Evolutionary conservation across 2,113 vertebrate species (phyloP), one percentile per base, ranked within the genome.

Genomic region (Rhizomys pruinosus): DNA sequence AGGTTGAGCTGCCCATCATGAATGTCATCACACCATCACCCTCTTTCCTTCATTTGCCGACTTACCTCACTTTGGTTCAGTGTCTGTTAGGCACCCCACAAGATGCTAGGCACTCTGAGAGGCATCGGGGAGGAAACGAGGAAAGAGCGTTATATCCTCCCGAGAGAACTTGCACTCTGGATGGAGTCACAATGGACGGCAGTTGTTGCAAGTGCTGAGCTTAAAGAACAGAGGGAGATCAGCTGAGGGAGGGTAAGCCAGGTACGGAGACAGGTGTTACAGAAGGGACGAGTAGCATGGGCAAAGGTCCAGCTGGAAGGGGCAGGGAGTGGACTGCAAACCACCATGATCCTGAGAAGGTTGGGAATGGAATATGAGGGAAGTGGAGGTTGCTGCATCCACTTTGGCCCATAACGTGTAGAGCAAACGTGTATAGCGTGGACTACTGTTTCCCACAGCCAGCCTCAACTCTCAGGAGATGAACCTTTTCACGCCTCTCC

Each of bases 371-470:
- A 57, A 44, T n/a, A 13, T 52, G 74, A 87, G 64, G 89, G 57
- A n/a, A n/a, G n/a, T n/a, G n/a, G n/a, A n/a, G n/a, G n/a, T 84
- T n/a, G 55, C 22, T 71, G 66, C 37, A 39, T 90, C 94, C 90
- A 57, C 61, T 37, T 39, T 44, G 80, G 89, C 72, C 44, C 27
- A 68, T 79, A 52, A 47, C 7, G 32, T 39, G 69, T 52, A 64
- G 11, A 39, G 27, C 55, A n/a, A 52, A 47, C 7, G 32, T 39
- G 69, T 52, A 64, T 15, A 39, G 27, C 55, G 76, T 27, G 6
- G 92, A 66, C 47, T 15, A 27, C 90, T 88, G 6, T 78, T 94
- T 85, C 47, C 52, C 2, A 1, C 90, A 84, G 78, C 61, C 57
- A 74, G 77, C 77, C 71, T 82, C 68, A n/a, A 64, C 44, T 57